Evolutionary conservation across 2,797 vertebrate genomes (phyloP), one percentile per base, ranked within the genome.

Genomic region (Sarcoramphus papa): DNA sequence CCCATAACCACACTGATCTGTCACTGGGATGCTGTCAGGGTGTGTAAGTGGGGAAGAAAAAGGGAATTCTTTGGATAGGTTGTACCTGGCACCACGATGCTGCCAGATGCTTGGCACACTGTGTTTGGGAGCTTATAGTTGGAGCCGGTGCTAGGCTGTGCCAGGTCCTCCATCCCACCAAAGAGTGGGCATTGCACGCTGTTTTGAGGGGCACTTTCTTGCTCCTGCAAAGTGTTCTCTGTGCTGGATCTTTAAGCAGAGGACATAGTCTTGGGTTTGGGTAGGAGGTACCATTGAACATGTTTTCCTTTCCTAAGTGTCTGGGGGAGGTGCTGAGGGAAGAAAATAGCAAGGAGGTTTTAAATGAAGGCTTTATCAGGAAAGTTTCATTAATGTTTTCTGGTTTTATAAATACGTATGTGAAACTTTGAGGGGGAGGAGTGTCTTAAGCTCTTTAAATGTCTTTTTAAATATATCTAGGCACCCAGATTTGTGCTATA

Each of bases 121-220:
- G 22, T 23, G 18, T 77, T 56, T 50, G 31, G 28, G 54, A 28
- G 25, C 51, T 62, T 47, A 5, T 7, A 68, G 81, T 74, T 89
- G 40, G 19, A 63, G 33, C 31, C 1, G 3, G 3, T 67, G 50
- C 74, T 33, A 1, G 6, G 43, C 53, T 67, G 24, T 70, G 43
- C 59, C 37, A 27, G 7, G 12, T 25, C n/a, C 9, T 59, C 15
- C 24, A 4, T 40, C 48, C 73, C 57, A 14, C 37, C 6, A 2
- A 51, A 51, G 40, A 41, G 20, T 2, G 14, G 43, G 30, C 24
- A 17, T 37, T 40, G 45, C 30, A n/a, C 2, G 0, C 27, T 0
- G 1, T 6, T 41, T 21, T 20, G 23, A 59, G 67, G 69, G 54
- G 28, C n/a, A 50, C 14, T 25, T 50, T 1, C n/a, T 40, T 68